These are phyloP conservation scores for Notoglanidium macrostoma DNA, from an alignment of 2,797 vertebrate genomes.

Conservation along the genomic window DNA sequence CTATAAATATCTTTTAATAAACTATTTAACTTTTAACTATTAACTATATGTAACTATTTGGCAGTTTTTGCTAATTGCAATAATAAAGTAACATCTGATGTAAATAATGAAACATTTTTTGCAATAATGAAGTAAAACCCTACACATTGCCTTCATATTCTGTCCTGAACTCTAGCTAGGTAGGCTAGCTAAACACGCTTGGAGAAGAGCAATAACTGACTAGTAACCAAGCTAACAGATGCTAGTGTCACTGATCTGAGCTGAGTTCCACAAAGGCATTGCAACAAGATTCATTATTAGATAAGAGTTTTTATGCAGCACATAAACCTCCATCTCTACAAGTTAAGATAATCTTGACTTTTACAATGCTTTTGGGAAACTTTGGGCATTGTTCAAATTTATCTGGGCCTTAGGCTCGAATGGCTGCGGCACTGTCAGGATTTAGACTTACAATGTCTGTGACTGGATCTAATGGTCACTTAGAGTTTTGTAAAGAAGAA, in stretches of 20 bases:
- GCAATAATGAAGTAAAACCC: not conserved
- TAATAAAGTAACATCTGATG: not conserved
- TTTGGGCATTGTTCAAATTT: not conserved
- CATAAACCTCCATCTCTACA: not conserved
- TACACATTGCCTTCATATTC: not conserved
- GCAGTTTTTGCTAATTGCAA: not conserved
- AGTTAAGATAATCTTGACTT: not conserved
- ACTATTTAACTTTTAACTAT: not conserved
- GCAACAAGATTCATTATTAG: not conserved
- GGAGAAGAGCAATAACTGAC: not conserved
- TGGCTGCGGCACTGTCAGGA: not conserved
- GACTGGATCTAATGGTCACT: not conserved
- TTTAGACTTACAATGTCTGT: not conserved
- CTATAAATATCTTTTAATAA: not conserved
- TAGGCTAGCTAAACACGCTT: not conserved
- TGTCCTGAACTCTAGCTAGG: not conserved
- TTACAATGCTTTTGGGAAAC: not conserved
- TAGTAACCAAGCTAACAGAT: not conserved
- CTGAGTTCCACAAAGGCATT: not conserved
- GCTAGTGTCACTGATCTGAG: not conserved
- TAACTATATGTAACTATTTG: not conserved
- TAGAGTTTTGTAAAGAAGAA: not conserved
- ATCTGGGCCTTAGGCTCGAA: not conserved
- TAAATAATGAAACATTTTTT: not conserved
- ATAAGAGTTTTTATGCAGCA: not conserved